A percentile compares a stretch with the other conserved stretches of the same genome.
Conservation (phyloP, 2,888 invertebrate genomes). For the Drosophila mimica region DNA sequence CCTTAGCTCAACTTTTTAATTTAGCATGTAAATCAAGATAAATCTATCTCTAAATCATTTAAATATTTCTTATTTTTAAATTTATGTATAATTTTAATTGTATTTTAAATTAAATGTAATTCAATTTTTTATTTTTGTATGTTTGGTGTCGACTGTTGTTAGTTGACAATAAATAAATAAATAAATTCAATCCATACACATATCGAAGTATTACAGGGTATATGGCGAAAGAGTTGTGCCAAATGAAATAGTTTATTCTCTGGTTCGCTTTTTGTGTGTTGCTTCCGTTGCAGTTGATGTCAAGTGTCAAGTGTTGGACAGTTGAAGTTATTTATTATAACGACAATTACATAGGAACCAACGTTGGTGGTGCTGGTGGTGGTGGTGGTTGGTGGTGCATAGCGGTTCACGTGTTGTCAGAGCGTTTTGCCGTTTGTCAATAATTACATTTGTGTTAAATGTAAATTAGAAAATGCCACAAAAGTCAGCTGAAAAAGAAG, state of each 20-base stretch:
- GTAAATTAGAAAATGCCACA: slow-evolving; percentile 76
- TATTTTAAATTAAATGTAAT: too few relatives aligned
- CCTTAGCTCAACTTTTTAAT: neutral
- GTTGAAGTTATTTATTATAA: slow-evolving; percentile 83
- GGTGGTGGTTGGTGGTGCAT: slow-evolving; percentile 18
- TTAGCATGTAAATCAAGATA: neutral
- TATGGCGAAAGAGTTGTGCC: slow-evolving; percentile 8
- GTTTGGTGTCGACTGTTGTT: too few relatives aligned
- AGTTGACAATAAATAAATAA: too few relatives aligned
- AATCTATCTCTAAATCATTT: too few relatives aligned
- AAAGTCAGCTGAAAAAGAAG: slow-evolving; percentile 42
- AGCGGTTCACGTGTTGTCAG: slow-evolving; percentile 51
- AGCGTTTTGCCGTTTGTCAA: slow-evolving; percentile 63
- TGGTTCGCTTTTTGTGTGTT: slow-evolving; percentile 41
- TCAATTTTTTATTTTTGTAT: too few relatives aligned
- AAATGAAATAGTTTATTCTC: slow-evolving; percentile 25
- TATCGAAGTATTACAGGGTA: slow-evolving; percentile 33
- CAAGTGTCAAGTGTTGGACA: slow-evolving; percentile 83
- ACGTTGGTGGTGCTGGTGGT: slow-evolving; percentile 11
- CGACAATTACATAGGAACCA: slow-evolving; percentile 73
- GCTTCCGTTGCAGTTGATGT: slow-evolving; percentile 81
- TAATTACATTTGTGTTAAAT: slow-evolving; percentile 78
- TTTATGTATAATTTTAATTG: too few relatives aligned
- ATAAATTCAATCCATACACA: too few relatives aligned
- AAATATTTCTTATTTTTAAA: too few relatives aligned